These are phyloP conservation scores for Calyptomena viridis DNA, from an alignment of 2,113 vertebrate species.

Conservation along the genomic window DNA sequence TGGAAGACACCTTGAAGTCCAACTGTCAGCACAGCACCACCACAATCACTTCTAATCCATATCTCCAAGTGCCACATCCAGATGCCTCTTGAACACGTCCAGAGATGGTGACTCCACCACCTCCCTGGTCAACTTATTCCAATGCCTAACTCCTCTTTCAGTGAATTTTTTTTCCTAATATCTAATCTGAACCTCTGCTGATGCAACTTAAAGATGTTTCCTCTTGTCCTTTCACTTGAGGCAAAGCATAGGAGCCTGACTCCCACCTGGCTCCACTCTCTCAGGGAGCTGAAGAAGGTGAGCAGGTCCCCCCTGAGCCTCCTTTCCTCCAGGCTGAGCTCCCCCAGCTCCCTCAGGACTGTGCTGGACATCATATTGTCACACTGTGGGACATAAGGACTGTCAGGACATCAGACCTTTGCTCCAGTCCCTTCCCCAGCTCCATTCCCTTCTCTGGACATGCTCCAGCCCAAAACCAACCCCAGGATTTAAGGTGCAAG, in stretches of 20 bases:
- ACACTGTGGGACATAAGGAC: too few species aligned
- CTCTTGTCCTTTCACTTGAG: neutral
- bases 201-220: neutral
- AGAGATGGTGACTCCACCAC: neutral
- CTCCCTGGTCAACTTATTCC: neutral
- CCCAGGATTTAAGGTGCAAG: neutral
- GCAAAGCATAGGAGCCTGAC: neutral
- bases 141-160: neutral
- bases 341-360: neutral
- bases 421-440: neutral
- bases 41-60: neutral
- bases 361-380: too few species aligned
- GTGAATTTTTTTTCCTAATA: neutral
- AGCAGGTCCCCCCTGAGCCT: neutral
- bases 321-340: neutral
- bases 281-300: neutral
- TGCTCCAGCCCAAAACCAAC: neutral
- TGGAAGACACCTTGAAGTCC: neutral
- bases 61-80: neutral
- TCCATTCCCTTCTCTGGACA: neutral
- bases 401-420: too few species aligned
- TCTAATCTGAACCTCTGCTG: neutral
- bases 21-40: neutral
- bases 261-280: too few species aligned
- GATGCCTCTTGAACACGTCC: neutral